These are phyloP conservation scores for Cassiopea andromeda DNA, from an alignment of 30 jellyfish, hydroid and myxozoan species.

Conservation along the genomic window DNA sequence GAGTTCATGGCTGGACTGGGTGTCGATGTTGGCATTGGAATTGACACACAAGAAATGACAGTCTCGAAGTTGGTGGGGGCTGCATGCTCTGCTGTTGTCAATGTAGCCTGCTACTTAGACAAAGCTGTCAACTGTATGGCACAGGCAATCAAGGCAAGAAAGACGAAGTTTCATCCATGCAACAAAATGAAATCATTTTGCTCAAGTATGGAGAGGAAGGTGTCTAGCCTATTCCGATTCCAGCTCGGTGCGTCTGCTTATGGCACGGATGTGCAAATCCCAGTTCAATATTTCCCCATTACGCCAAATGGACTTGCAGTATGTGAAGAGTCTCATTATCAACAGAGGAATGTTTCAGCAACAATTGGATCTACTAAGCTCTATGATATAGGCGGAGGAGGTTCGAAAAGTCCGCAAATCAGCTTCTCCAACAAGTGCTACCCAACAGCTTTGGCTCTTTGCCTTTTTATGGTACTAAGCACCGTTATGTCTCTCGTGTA, in stretches of 20 bases:
- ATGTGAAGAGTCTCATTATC: neutral
- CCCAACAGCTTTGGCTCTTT: too few relatives aligned
- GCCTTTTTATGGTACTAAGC: too few relatives aligned
- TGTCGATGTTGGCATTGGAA: constrained; percentile 40
- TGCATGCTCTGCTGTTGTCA: constrained; percentile 42
- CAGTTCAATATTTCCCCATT: neutral
- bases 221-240: neutral
- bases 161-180: constrained; percentile 42
- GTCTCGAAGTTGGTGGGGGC: constrained; percentile 15
- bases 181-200: constrained; percentile 19
- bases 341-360: neutral
- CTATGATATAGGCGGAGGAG: neutral
- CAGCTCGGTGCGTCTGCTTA: constrained; percentile 17
- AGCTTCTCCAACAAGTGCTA: too few relatives aligned
- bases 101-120: constrained; percentile 9
- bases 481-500: too few relatives aligned
- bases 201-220: constrained; percentile 25
- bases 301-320: neutral
- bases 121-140: constrained; percentile 38
- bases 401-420: too few relatives aligned
- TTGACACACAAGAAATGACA: constrained; percentile 7
- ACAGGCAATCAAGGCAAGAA: constrained; percentile 18
- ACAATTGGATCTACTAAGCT: constrained; percentile 3
- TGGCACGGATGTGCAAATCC: constrained; percentile 32
- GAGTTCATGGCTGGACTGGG: constrained; percentile 41